Conservation (phyloP, 2,888 invertebrate species). For the Scrobipalpa atriplicella region DNA sequence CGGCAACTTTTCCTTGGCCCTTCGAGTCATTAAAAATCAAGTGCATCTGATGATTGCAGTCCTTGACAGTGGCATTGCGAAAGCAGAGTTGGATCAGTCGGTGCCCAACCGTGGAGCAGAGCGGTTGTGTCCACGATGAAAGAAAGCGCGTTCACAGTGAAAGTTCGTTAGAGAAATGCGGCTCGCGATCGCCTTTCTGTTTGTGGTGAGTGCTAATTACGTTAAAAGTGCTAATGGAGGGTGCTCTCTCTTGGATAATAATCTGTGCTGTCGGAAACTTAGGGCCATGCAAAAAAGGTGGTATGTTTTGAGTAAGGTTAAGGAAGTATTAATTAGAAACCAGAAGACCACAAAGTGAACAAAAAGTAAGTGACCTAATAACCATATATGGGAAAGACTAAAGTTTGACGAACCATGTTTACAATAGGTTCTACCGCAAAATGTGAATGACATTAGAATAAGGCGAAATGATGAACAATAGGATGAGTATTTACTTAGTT, state of each 20-base stretch:
- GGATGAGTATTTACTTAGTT: constrained; percentile 3
- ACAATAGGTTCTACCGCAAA: not conserved
- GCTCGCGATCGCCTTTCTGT: constrained; percentile 77
- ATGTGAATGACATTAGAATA: constrained; percentile 16
- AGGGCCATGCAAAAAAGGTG: constrained; percentile 32
- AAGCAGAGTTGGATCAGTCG: constrained; percentile 53
- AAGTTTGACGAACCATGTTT: not conserved
- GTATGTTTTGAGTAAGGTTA: constrained; percentile 34
- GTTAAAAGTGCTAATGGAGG: constrained; percentile 66
- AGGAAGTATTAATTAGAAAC: constrained; percentile 6
- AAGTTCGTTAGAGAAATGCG: constrained; percentile 79
- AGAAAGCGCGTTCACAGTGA: constrained; percentile 68
- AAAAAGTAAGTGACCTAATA: constrained; percentile 15
- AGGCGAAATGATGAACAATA: constrained; percentile 7
- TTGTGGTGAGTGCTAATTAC: constrained; percentile 80
- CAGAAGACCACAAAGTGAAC: constrained; percentile 11
- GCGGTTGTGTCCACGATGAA: constrained; percentile 67
- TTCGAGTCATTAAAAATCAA: constrained; percentile 50
- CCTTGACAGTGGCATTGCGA: constrained; percentile 66
- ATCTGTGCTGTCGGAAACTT: constrained; percentile 38
- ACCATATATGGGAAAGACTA: constrained; percentile 7
- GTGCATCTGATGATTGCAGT: constrained; percentile 58
- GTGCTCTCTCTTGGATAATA: constrained; percentile 55
- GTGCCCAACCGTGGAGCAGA: constrained; percentile 60
- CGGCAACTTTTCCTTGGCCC: constrained; percentile 61